Evolutionary conservation across 2,113 vertebrate species (phyloP).

Genomic region (Ahaetulla prasina): DNA sequence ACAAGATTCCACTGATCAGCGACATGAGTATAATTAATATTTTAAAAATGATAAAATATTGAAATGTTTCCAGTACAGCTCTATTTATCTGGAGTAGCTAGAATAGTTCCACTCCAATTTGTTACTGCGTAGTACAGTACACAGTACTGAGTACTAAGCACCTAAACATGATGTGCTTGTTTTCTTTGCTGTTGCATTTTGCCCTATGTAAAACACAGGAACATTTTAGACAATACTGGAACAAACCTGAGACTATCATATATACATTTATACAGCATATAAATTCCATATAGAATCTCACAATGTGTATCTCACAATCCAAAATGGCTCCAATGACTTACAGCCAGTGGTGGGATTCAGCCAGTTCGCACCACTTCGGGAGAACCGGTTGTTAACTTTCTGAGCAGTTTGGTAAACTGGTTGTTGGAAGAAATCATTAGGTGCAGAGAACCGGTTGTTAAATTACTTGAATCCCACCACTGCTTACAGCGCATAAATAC

Average conservation of each 20-base stretch:
- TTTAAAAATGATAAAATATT: neutral
- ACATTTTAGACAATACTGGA: neutral
- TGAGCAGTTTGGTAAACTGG: too few species aligned
- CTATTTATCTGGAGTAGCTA: neutral
- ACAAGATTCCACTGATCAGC: neutral
- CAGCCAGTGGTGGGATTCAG: too few species aligned
- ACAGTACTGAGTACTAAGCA: neutral
- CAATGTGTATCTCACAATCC: neutral
- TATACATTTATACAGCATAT: too few species aligned
- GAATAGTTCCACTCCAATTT: neutral
- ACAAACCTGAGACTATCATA: neutral
- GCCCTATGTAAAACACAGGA: neutral
- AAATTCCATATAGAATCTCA: too few species aligned
- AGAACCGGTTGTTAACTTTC: too few species aligned
- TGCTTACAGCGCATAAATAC: neutral
- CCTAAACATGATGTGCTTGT: neutral
- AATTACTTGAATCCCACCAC: too few species aligned
- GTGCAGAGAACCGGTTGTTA: too few species aligned
- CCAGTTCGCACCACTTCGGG: too few species aligned
- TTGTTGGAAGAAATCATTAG: too few species aligned
- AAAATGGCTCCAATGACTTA: neutral
- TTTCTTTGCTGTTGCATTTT: neutral
- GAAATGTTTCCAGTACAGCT: neutral
- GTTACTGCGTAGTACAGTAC: neutral
- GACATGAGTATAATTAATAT: neutral